Evolutionary conservation across 1,140 invertebrate genomes (phyloP), one percentile per base, ranked within the genome.

Genomic region (Drosophila suzukii): DNA sequence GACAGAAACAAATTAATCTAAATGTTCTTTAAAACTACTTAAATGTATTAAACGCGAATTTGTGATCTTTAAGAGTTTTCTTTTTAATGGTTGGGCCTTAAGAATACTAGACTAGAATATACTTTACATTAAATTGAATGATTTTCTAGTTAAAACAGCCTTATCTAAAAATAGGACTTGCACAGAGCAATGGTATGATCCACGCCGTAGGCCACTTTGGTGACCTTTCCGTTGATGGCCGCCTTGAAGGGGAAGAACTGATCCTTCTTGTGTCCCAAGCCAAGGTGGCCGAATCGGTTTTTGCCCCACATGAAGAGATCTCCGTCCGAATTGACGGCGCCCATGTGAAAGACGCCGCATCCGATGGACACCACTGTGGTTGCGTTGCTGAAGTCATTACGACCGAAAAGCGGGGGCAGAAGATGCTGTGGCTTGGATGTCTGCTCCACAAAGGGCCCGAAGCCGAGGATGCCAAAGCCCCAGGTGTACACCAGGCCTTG

Each of bases 281-380:
- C 98, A 6, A 99, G 93, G 85, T 95, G 97, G 0, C 96, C 96
- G 75, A 95, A 94, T 81, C 95, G 95, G 93, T 99, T 98, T 80
- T 95, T 94, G 6, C 98, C 98, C 98, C 98, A 99, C 84, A 95
- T 96, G 81, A 96, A 99, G 2, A 99, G 92, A 93, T 98, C 96
- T 10, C 97, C 97, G 32, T 92, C 92, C 66, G 95, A 95, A 10
- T 96, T 98, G 5, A 98, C 90, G 2, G 97, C 98, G 41, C 95
- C 96, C 90, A 97, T 94, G 91, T 97, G 95, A 77, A 94, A 95
- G 46, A 98, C 93, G 0, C 98, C 97, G 92, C 95, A 95, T 51
- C 91, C 93, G 36, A 98, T 95, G 84, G 95, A 94, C 0, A 91
- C 80, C 6, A 98, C 96, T 82, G 93, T 93, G 8, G 92, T 93